These are phyloP conservation scores for Cottus gobio DNA, from an alignment of 2,113 vertebrate species.

Conservation along the genomic window DNA sequence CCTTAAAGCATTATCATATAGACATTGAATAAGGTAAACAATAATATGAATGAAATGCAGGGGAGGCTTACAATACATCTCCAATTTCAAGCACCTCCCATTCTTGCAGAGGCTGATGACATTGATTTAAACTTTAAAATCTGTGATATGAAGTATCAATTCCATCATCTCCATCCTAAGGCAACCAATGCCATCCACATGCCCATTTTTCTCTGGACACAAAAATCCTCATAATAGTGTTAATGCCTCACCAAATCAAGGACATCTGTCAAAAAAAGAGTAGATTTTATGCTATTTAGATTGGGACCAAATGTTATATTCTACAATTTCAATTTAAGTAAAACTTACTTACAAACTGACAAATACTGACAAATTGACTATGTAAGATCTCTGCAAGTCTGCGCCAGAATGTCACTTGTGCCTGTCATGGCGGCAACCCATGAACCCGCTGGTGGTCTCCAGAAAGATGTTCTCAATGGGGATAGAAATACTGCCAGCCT, in stretches of 20 bases:
- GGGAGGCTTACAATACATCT: slow-evolving; percentile 12
- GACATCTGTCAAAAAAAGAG: too few relatives aligned
- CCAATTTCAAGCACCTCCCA: slow-evolving; percentile 6
- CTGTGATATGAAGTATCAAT: background rate
- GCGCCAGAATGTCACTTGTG: background rate
- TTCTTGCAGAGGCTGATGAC: slow-evolving; percentile 12
- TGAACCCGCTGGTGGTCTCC: background rate
- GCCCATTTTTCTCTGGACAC: background rate
- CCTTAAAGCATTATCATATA: slow-evolving; percentile 5
- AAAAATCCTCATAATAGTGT: background rate
- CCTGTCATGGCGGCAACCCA: slow-evolving; percentile 19
- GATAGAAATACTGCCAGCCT: slow-evolving; percentile 3
- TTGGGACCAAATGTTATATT: too few relatives aligned
- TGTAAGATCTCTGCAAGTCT: too few relatives aligned
- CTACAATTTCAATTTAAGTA: too few relatives aligned
- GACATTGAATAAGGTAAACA: slow-evolving; percentile 16
- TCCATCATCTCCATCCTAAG: background rate
- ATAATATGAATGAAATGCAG: slow-evolving; percentile 2
- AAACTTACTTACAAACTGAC: too few relatives aligned
- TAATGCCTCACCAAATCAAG: background rate
- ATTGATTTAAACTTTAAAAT: slow-evolving; percentile 27
- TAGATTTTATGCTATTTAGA: too few relatives aligned
- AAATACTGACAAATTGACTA: too few relatives aligned
- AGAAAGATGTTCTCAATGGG: slow-evolving; percentile 15
- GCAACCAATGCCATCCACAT: background rate